Conservation (phyloP, 2,888 invertebrate genomes). For the Drosophila subsilvestris region DNA sequence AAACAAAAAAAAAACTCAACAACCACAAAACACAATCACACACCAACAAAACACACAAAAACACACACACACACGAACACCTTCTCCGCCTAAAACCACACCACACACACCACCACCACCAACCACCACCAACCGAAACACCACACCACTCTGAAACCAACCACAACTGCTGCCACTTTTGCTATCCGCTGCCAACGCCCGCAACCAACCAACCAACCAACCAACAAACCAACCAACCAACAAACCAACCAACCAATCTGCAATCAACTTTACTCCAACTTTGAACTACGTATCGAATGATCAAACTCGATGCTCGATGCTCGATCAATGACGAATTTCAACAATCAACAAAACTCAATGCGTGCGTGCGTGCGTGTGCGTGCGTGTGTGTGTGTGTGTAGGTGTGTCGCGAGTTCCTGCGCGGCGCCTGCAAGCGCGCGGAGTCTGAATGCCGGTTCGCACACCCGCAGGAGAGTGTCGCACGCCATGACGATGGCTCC, state of each 20-base stretch:
- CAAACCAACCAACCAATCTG: conserved; percentile 55
- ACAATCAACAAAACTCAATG: conserved; percentile 29
- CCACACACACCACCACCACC: conserved; percentile 35
- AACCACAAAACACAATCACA: conserved; percentile 25
- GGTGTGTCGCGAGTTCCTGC: conserved; percentile 99
- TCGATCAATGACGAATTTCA: conserved; percentile 35
- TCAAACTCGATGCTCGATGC: conserved; percentile 23
- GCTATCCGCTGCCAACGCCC: conserved; percentile 79
- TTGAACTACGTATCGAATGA: conserved; percentile 30
- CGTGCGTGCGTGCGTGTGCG: conserved; percentile 26
- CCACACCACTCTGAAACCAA: conserved; percentile 53
- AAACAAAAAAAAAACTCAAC: conserved; percentile 36
- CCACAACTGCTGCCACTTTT: conserved; percentile 81
- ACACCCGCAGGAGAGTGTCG: conserved; percentile 98
- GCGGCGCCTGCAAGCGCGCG: conserved; percentile 98
- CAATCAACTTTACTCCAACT: conserved; percentile 69
- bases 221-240: conserved; percentile 52
- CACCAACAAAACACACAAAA: conserved; percentile 40
- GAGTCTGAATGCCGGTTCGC: conserved; percentile 99
- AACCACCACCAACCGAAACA: conserved; percentile 36
- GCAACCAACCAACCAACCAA: conserved; percentile 55
- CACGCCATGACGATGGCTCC: conserved; percentile 98
- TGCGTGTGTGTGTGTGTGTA: conserved; percentile 78
- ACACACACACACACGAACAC: conserved; percentile 39
- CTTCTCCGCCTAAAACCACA: conserved; percentile 57